Percentiles rank a stretch among this genome's conserved stretches.
These are phyloP conservation scores for Amiota communis DNA, from an alignment of 2,888 invertebrate species.

Conservation along the genomic window DNA sequence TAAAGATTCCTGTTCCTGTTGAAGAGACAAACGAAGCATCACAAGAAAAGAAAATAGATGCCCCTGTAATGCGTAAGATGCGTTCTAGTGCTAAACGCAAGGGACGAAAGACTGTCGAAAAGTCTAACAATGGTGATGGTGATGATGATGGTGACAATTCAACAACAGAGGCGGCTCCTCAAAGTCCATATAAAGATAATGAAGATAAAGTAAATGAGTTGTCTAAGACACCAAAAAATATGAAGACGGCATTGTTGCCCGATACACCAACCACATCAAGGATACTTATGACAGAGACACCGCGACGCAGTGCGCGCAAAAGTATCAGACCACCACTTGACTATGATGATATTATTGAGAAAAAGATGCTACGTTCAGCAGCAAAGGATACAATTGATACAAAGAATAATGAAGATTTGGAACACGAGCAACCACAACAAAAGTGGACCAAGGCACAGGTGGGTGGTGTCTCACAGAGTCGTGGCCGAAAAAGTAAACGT, in stretches of 20 bases:
- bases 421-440: background rate
- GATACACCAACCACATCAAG: background rate
- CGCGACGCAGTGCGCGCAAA: constrained; percentile 65
- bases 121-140: background rate
- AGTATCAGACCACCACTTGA: constrained; percentile 66
- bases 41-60: background rate
- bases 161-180: background rate
- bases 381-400: constrained; percentile 38
- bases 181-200: background rate
- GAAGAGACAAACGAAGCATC: background rate
- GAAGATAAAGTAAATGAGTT: background rate
- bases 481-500: constrained; percentile 51
- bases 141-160: too few relatives aligned
- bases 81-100: background rate
- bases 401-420: background rate
- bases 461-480: constrained; percentile 59
- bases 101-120: background rate
- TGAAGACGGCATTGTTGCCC: background rate
- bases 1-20: background rate
- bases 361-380: constrained; percentile 39
- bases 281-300: constrained; percentile 49
- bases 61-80: background rate
- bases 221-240: background rate
- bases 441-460: constrained; percentile 63
- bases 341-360: constrained; percentile 64